Percentiles rank a stretch among this genome's conserved stretches.
Conservation (phyloP, 1,140 invertebrate species). For the Vollenhovia emeryi region DNA sequence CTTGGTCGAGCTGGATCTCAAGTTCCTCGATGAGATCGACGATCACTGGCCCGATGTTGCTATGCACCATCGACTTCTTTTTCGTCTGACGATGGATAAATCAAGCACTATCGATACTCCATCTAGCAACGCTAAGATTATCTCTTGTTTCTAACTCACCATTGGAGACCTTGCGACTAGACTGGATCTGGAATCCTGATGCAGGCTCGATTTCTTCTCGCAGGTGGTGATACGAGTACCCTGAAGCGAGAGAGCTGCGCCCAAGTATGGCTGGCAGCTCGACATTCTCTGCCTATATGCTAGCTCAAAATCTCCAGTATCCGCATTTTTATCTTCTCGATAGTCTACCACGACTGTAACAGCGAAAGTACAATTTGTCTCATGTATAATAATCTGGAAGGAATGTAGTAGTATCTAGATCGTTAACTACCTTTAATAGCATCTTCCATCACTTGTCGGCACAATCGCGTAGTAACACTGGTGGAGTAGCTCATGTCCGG, state of each 20-base stretch:
- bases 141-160: slow-evolving; percentile 60
- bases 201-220: slow-evolving; percentile 72
- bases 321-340: slow-evolving; percentile 90
- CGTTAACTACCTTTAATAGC: slow-evolving; percentile 92
- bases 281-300: slow-evolving; percentile 91
- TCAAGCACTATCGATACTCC: not conserved
- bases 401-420: not conserved
- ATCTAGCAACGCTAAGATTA: not conserved
- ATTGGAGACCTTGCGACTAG: slow-evolving; percentile 72
- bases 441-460: slow-evolving; percentile 95
- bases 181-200: slow-evolving; percentile 71
- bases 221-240: slow-evolving; percentile 85
- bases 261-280: slow-evolving; percentile 93
- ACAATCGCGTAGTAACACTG: slow-evolving; percentile 94
- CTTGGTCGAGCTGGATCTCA: slow-evolving; percentile 82
- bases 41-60: slow-evolving; percentile 85
- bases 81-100: slow-evolving; percentile 30
- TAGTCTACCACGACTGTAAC: slow-evolving; percentile 94
- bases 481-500: slow-evolving; percentile 96
- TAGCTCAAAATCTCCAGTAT: slow-evolving; percentile 95
- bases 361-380: not conserved
- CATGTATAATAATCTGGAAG: not conserved
- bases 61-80: slow-evolving; percentile 70
- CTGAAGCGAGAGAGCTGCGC: slow-evolving; percentile 90
- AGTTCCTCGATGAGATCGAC: slow-evolving; percentile 86